Percentiles rank a stretch among this genome's conserved stretches.
Conservation (phyloP, 2,888 invertebrate genomes). For the Hermaeophaga mercurialis region DNA sequence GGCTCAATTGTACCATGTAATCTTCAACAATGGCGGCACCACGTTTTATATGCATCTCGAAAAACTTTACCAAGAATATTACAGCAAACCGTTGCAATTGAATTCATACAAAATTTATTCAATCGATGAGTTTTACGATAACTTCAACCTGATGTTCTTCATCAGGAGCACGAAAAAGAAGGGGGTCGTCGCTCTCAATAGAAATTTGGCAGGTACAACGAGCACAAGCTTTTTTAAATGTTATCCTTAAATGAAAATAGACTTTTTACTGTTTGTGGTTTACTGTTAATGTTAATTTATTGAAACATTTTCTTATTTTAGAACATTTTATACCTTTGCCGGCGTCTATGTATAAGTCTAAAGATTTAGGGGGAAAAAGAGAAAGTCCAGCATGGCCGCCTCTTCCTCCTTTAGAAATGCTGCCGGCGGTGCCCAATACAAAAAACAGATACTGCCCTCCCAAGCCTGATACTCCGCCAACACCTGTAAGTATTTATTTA, state of each 20-base stretch:
- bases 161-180: conserved; percentile 54
- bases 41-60: conserved; percentile 48
- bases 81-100: conserved; percentile 49
- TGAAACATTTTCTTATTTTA: too few species aligned
- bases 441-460: conserved; percentile 50
- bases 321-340: conserved; percentile 50
- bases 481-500: conserved; percentile 51
- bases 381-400: conserved; percentile 43
- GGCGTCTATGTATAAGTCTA: conserved; percentile 39
- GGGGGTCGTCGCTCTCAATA: conserved; percentile 58
- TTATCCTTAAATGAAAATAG: too few species aligned
- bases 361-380: conserved; percentile 22
- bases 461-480: conserved; percentile 59
- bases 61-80: conserved; percentile 46
- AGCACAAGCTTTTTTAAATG: too few species aligned
- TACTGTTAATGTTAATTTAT: too few species aligned
- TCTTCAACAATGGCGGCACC: conserved; percentile 50
- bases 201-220: conserved; percentile 57
- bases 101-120: conserved; percentile 49
- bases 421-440: conserved; percentile 29
- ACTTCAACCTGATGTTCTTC: conserved; percentile 52
- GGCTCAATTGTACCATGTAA: conserved; percentile 53
- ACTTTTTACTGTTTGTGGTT: too few species aligned
- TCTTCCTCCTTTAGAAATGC: conserved; percentile 33
- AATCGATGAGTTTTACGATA: conserved; percentile 50